phyloP scores from a whole-genome alignment of 2,113 vertebrate species.

The Hyla sarda region DNA sequence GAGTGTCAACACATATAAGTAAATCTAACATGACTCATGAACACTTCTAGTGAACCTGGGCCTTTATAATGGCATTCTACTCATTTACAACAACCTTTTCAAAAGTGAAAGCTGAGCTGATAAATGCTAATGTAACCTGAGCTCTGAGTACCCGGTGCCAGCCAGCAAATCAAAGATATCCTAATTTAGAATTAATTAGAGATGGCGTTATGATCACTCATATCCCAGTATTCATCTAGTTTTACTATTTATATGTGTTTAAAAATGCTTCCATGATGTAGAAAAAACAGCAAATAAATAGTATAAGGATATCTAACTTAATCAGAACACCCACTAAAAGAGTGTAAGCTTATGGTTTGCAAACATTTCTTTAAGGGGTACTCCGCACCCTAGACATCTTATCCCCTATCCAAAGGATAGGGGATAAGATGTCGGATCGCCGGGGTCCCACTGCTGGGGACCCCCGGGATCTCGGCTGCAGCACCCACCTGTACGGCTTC shows the following conservation, averaged over 20 bases:
- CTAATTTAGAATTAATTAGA: constrained; percentile 18
- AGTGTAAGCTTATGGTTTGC: too few relatives aligned
- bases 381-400: too few relatives aligned
- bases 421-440: too few relatives aligned
- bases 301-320: not conserved
- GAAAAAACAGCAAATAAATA: not conserved
- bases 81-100: constrained; percentile 43
- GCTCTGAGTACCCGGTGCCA: not conserved
- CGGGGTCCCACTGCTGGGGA: too few relatives aligned
- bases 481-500: too few relatives aligned
- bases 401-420: too few relatives aligned
- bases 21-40: constrained; percentile 30
- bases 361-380: too few relatives aligned
- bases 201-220: not conserved
- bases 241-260: not conserved
- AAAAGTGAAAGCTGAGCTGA: constrained; percentile 38
- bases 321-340: too few relatives aligned
- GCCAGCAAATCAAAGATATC: not conserved
- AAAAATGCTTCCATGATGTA: not conserved
- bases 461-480: too few relatives aligned
- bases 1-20: constrained; percentile 43
- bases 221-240: not conserved
- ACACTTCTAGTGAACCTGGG: constrained; percentile 6
- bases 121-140: constrained; percentile 44
- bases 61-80: constrained; percentile 44